phyloP scores from a whole-genome alignment of 2,797 vertebrate species.

The Danio choprae region DNA sequence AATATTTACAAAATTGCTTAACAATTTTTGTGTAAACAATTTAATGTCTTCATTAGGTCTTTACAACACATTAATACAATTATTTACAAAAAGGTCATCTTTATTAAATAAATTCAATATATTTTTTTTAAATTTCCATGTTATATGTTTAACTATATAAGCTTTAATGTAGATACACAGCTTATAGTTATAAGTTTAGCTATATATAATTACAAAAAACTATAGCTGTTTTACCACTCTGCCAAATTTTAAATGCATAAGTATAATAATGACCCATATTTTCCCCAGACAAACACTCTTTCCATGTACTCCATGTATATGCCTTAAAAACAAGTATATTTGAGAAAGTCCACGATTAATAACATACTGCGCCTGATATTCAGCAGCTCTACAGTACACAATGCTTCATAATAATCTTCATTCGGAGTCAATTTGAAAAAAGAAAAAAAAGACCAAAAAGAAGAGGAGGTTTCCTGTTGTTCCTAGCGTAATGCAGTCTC shows the following conservation, averaged over 20 bases:
- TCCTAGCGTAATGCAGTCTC: conserved; percentile 55
- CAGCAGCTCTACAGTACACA: background rate
- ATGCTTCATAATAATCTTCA: conserved; percentile 51
- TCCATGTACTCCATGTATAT: conserved; percentile 30
- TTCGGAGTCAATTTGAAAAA: conserved; percentile 31
- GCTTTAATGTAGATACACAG: no score
- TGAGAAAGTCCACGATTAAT: background rate
- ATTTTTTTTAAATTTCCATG: no score
- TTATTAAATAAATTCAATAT: background rate
- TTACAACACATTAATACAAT: background rate
- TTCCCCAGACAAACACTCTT: conserved; percentile 24
- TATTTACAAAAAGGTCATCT: background rate
- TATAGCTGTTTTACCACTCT: conserved; percentile 12
- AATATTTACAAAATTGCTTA: no score
- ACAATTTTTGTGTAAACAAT: no score
- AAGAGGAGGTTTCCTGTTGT: conserved; percentile 58
- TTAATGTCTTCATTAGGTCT: background rate
- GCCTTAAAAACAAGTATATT: conserved; percentile 17
- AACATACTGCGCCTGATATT: background rate
- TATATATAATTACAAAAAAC: no score
- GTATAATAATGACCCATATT: conserved; percentile 22
- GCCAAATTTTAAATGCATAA: conserved; percentile 25
- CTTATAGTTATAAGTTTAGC: no score
- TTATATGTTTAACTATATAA: no score
- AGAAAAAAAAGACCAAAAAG: background rate